These are phyloP conservation scores for Xylota sylvarum DNA, from an alignment of 2,888 invertebrate genomes.

Conservation along the genomic window DNA sequence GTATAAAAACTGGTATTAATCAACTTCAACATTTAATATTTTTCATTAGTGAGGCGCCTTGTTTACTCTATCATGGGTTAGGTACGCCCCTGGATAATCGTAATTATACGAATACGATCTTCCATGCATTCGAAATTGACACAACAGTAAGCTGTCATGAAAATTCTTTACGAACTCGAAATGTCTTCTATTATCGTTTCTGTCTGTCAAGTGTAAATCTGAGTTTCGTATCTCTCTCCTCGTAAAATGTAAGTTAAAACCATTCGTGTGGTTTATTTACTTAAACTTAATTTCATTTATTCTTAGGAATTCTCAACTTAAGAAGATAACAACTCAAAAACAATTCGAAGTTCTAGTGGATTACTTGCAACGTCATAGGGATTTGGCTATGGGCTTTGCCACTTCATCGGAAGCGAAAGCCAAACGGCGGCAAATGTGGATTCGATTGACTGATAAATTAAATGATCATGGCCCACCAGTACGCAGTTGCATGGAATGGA, in stretches of 20 bases:
- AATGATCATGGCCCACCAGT: conserved; percentile 13
- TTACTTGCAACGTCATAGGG: conserved; percentile 5
- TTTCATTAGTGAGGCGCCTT: no score
- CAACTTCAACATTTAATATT: no score
- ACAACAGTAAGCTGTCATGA: background rate
- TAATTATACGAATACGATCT: background rate
- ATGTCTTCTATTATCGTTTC: background rate
- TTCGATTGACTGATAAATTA: background rate
- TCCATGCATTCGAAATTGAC: background rate
- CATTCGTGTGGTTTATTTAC: no score
- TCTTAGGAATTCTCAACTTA: no score
- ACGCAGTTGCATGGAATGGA: conserved; percentile 11
- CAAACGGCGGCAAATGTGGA: conserved; percentile 12
- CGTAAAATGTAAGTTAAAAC: background rate
- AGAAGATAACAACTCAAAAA: background rate
- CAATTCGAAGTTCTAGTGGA: conserved; percentile 34
- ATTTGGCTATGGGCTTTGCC: conserved; percentile 2
- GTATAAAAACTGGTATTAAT: no score
- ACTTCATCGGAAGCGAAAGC: background rate
- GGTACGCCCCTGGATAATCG: no score
- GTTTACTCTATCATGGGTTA: no score
- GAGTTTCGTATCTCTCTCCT: background rate
- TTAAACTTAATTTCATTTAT: no score
- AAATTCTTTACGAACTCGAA: background rate
- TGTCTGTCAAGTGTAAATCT: background rate